phyloP scores from a whole-genome alignment of 2,797 vertebrate species.

The Rhincodon typus region DNA sequence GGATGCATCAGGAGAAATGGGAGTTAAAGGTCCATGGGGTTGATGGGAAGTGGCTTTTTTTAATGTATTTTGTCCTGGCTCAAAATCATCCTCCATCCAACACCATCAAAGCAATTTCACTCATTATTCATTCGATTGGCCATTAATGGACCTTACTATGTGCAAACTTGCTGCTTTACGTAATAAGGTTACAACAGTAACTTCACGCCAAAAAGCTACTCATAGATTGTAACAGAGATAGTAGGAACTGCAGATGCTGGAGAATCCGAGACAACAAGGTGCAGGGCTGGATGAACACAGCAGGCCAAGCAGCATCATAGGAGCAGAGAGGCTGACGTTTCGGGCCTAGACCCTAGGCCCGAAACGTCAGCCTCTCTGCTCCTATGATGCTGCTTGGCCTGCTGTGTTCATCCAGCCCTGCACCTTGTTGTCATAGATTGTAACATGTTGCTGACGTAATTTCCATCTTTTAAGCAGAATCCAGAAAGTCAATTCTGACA shows the following conservation, averaged over 20 bases:
- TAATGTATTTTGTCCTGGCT: not conserved
- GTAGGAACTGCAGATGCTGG: no score
- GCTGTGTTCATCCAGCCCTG: no score
- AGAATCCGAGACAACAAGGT: no score
- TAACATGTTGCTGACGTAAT: not conserved
- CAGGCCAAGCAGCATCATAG: no score
- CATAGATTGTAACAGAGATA: no score
- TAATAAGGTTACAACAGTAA: not conserved
- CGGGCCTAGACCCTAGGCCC: no score
- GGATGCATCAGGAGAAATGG: not conserved
- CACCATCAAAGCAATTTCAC: not conserved
- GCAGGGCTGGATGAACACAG: no score
- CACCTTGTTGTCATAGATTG: no score
- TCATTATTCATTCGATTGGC: not conserved
- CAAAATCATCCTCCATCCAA: not conserved
- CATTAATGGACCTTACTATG: not conserved
- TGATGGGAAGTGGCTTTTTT: not conserved
- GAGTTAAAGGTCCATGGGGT: not conserved
- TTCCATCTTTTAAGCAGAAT: not conserved
- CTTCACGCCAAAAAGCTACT: not conserved
- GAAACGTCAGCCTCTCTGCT: no score
- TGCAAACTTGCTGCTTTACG: not conserved
- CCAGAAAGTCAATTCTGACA: no score
- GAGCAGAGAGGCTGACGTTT: no score
- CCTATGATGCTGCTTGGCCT: no score